Base-by-base conservation (phyloP, 2,797 vertebrate genomes). In the Hydrocynus forskahlii region DNA sequence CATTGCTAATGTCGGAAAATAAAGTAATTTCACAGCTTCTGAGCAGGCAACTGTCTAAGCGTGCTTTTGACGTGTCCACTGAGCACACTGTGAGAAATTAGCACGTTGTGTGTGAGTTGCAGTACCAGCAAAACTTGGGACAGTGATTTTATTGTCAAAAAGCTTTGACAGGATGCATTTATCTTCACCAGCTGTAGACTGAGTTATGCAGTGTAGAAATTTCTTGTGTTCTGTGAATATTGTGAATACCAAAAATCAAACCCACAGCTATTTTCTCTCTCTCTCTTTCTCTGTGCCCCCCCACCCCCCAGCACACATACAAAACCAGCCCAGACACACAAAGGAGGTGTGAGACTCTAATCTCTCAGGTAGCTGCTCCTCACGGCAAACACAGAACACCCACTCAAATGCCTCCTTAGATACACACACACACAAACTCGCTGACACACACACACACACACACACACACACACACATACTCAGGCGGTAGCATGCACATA, bases 281-380 rank as follows among this genome's bases (percentile, higher is more conserved):
- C 67, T 35, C 43, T 64, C 40, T 40, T 69, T 17, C 70, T 60
- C 29, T 57, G 66, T 67, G 10, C 57, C 73, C 23, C 40, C 50
- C 75, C 57, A 21, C 57, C 60, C 29, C 12, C 38, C 50, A 35
- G 21, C 79, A 38, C 70, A 75, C 21, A 76, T 80, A 84, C 60
- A 76, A 14, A 52, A 67, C 69, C 45, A 67, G 57, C 62, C 45
- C 63, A 78, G 60, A 71, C 25, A 81, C 80, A 84, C 86, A 87
- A 82, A 86, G 71, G 63, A 83, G 80, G 81, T 83, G 80, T 72
- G 75, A 70, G 82, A 84, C 72, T 63, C 43, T 66, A 83, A 86
- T 83, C 87, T 83, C 85, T 52, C 86, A 84, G 82, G 86, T 86
- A 84, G 77, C 63, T 59, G 77, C 63, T 84, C 79, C 81, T 85